A percentile compares a stretch with the other conserved stretches of the same genome.
Evolutionary conservation across 1,140 invertebrate genomes (phyloP).

Genomic region (Drosophila tropicalis): DNA sequence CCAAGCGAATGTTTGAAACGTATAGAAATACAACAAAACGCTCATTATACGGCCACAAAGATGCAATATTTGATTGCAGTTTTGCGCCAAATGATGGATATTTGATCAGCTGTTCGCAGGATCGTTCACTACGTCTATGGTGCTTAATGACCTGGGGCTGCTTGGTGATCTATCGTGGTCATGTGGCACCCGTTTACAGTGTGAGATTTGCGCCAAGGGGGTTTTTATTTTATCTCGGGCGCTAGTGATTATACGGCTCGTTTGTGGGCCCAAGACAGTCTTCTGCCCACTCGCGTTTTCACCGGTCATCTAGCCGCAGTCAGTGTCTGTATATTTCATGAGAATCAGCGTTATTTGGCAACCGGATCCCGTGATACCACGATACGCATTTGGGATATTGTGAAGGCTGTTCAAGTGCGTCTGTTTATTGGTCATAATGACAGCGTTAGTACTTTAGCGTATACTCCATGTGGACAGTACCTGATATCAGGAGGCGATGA

Average conservation of each 20-base stretch:
- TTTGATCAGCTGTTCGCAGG: conserved; percentile 52
- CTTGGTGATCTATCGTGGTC: conserved; percentile 55
- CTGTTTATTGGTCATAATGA: conserved; percentile 44
- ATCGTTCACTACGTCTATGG: conserved; percentile 54
- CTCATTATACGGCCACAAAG: conserved; percentile 46
- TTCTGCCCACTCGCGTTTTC: conserved; percentile 27
- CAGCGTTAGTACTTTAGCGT: conserved; percentile 33
- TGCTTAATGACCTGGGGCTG: conserved; percentile 60
- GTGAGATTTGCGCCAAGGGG: conserved; percentile 45
- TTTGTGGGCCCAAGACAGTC: conserved; percentile 54
- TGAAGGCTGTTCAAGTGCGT: conserved; percentile 42
- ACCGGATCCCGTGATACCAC: conserved; percentile 60
- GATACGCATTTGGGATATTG: conserved; percentile 53
- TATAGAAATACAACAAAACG: conserved; percentile 23
- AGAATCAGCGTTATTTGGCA: conserved; percentile 58
- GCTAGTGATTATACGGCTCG: conserved; percentile 56
- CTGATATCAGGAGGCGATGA: conserved; percentile 51
- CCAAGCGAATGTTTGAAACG: conserved; percentile 45
- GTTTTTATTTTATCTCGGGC: conserved; percentile 51
- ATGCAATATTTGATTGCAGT: conserved; percentile 30
- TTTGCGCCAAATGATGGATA: conserved; percentile 52
- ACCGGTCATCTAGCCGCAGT: conserved; percentile 53
- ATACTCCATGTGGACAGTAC: conserved; percentile 51
- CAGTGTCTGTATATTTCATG: conserved; percentile 48
- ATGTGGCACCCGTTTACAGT: conserved; percentile 29